These are phyloP conservation scores for Sinohyriopsis cumingii DNA, from an alignment of 2,888 invertebrate genomes.

Conservation along the genomic window DNA sequence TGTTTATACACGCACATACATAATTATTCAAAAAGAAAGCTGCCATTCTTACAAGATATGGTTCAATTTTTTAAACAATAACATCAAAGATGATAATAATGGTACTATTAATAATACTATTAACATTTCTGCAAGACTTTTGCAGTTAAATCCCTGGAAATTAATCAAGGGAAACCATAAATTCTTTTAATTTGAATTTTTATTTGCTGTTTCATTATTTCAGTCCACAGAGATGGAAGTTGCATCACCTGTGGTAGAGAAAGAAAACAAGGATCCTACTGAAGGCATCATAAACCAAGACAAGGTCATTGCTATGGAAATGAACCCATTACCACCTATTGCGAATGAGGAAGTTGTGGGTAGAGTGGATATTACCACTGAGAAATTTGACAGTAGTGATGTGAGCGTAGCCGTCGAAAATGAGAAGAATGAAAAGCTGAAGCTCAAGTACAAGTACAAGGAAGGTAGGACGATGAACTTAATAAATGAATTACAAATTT, in stretches of 20 bases:
- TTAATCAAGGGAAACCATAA: too few species aligned
- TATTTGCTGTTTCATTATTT: too few species aligned
- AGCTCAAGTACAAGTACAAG: conserved; percentile 52
- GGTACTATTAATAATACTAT: too few species aligned
- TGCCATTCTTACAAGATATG: too few species aligned
- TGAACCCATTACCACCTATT: neutral
- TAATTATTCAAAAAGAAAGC: too few species aligned
- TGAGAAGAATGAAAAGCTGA: conserved; percentile 11
- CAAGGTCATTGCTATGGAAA: conserved; percentile 4
- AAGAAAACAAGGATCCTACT: conserved; percentile 8
- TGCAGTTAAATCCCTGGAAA: too few species aligned
- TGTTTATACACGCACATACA: too few species aligned
- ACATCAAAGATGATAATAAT: too few species aligned
- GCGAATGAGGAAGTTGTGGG: conserved; percentile 14
- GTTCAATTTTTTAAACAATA: too few species aligned
- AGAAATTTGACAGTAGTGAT: conserved; percentile 36
- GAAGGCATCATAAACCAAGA: neutral
- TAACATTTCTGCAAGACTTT: too few species aligned
- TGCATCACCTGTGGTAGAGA: conserved; percentile 11
- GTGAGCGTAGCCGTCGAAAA: conserved; percentile 25
- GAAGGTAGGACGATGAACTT: conserved; percentile 42
- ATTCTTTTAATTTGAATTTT: too few species aligned
- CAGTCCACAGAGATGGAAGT: conserved; percentile 4
- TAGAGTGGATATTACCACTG: conserved; percentile 43
- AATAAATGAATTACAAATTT: neutral